These are phyloP conservation scores for Maccullochella peelii DNA, from an alignment of 2,113 vertebrate species.

Conservation along the genomic window DNA sequence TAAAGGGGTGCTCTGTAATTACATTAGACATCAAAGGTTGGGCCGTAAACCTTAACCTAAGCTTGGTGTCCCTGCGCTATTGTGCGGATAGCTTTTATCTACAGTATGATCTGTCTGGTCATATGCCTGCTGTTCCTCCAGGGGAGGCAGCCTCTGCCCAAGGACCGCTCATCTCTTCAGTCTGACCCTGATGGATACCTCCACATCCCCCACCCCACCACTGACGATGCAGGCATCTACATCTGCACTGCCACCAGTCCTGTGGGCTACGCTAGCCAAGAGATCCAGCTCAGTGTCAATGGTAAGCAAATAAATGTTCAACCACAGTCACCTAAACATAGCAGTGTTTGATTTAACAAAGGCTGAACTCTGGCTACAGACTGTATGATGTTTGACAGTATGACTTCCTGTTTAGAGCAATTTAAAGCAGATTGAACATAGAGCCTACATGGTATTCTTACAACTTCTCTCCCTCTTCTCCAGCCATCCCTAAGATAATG, in stretches of 20 bases:
- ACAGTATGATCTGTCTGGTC: constrained; percentile 26
- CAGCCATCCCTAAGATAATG: constrained; percentile 88
- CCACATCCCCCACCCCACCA: constrained; percentile 80
- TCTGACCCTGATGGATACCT: constrained; percentile 83
- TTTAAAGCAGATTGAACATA: neutral
- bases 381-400: neutral
- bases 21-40: constrained; percentile 69
- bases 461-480: constrained; percentile 7
- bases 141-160: constrained; percentile 81
- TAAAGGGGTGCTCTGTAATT: constrained; percentile 62
- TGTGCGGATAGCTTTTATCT: constrained; percentile 27
- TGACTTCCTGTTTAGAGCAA: neutral
- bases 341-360: constrained; percentile 32
- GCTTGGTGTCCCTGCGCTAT: constrained; percentile 30
- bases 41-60: constrained; percentile 43
- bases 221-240: constrained; percentile 86
- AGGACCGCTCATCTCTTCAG: constrained; percentile 55
- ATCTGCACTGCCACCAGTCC: constrained; percentile 90
- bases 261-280: constrained; percentile 88
- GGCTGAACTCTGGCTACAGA: neutral
- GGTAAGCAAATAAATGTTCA: constrained; percentile 80
- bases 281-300: constrained; percentile 90
- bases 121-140: constrained; percentile 61
- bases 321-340: constrained; percentile 43
- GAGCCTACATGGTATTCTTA: constrained; percentile 2